phyloP scores from a whole-genome alignment of 1,140 invertebrate species.

The Oreohelix idahoensis region DNA sequence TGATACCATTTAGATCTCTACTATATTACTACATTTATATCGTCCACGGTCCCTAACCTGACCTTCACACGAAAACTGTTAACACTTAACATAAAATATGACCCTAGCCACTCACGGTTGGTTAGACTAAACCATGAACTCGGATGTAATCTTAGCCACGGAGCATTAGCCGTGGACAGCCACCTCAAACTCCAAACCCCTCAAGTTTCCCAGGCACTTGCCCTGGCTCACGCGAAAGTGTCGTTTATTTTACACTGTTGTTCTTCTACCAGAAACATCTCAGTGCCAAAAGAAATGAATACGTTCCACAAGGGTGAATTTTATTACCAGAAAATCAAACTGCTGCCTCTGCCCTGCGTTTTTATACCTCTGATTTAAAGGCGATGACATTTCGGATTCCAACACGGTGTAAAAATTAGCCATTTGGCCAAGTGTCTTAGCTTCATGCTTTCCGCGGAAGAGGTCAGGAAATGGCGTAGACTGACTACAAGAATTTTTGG shows the following conservation, averaged over 20 bases:
- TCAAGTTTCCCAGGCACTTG: not conserved
- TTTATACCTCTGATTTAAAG: not conserved
- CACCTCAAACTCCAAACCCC: not conserved
- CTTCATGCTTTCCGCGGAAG: not conserved
- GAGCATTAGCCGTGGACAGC: not conserved
- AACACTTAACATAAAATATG: not conserved
- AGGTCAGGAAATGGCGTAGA: not conserved
- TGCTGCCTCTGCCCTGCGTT: not conserved
- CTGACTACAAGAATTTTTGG: not conserved
- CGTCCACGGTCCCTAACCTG: not conserved
- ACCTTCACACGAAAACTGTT: not conserved
- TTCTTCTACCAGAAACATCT: not conserved
- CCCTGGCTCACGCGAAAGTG: not conserved
- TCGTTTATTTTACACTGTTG: not conserved
- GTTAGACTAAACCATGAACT: not conserved
- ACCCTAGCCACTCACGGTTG: not conserved
- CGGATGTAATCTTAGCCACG: not conserved
- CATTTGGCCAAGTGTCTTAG: not conserved
- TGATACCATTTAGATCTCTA: too few species aligned
- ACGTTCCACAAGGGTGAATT: not conserved
- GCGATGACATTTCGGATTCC: not conserved
- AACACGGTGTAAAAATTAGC: not conserved
- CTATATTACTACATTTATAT: too few species aligned
- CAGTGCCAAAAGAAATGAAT: not conserved
- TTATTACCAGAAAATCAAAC: slow-evolving; percentile 2